These are phyloP conservation scores for Puntigrus tetrazona DNA, from an alignment of 2,113 vertebrate species.

Conservation along the genomic window DNA sequence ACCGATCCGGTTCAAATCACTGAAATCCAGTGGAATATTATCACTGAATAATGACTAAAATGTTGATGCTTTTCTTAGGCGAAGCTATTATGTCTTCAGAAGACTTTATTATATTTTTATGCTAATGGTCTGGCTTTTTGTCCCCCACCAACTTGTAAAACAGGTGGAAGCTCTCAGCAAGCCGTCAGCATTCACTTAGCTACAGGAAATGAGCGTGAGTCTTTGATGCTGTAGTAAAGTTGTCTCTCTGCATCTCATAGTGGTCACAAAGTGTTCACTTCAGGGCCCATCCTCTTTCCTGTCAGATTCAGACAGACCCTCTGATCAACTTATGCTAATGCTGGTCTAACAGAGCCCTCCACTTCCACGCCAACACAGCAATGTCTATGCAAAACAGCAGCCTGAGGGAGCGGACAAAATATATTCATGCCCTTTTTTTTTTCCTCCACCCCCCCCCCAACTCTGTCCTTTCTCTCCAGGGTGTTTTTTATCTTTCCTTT, in stretches of 20 bases:
- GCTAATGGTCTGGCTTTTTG: neutral
- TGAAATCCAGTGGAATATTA: neutral
- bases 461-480: constrained; percentile 11
- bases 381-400: constrained; percentile 72
- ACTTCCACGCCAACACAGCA: constrained; percentile 76
- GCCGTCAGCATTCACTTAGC: neutral
- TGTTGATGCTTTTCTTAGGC: neutral
- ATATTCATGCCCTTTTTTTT: constrained; percentile 34
- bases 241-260: neutral
- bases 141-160: neutral
- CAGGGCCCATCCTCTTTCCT: constrained; percentile 74
- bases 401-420: constrained; percentile 58
- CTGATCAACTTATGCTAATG: constrained; percentile 84
- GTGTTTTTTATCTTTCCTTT: constrained; percentile 28
- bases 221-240: constrained; percentile 6
- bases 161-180: neutral
- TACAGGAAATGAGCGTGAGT: constrained; percentile 1
- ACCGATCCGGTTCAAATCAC: neutral
- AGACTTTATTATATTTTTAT: neutral
- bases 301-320: constrained; percentile 72
- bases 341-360: constrained; percentile 75
- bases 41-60: neutral
- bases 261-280: constrained; percentile 63
- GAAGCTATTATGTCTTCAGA: neutral
- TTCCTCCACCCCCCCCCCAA: constrained; percentile 9